Base-by-base conservation (phyloP, 2,888 invertebrate genomes). In the Parasteatoda lunata region DNA sequence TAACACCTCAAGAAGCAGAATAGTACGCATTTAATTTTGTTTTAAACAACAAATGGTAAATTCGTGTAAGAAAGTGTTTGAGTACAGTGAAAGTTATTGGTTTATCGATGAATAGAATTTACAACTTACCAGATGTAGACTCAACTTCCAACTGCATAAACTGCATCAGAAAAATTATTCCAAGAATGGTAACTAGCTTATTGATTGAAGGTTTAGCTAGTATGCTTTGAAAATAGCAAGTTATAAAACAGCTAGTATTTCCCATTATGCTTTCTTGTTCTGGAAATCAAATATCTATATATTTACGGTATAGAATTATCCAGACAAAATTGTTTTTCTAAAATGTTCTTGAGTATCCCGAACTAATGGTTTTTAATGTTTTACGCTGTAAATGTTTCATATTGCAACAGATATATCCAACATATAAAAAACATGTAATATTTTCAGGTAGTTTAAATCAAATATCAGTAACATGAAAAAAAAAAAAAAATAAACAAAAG, bases 91-190 rank as follows among this genome's bases (percentile, higher is more conserved):
- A 30, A 30, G 2, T 30, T 30, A 30, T 30, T 30, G 30, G 30
- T 2, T 30, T 30, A 30, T 30, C 30, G 30, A 30, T 30, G 30
- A 30, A 30, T 30, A 30, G 30, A 30, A 30, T 30, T 48, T 4
- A 8, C 5, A 45, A 77, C 77, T 77, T 30, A 77, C 77, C 77
- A 52, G 77, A 52, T 9, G 77, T 66, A 11, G 77, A 68, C 49
- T 77, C 77, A 15, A 77, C 52, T 68, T 68, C 30, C 30, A 52
- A 45, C 68, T 68, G 51, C 13, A 4, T 52, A 13, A 11, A 8
- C 13, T 30, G 30, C 30, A 51, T 68, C 15, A 77, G 66, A 51
- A 77, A 45, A 45, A 77, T 68, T 66, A 77, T 77, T 68, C 77
- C 77, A 77, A 77, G 45, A 11, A 77, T 45, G n/a, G 11, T 4